Conservation (phyloP, 2,113 vertebrate genomes). For the Alligator sinensis region DNA sequence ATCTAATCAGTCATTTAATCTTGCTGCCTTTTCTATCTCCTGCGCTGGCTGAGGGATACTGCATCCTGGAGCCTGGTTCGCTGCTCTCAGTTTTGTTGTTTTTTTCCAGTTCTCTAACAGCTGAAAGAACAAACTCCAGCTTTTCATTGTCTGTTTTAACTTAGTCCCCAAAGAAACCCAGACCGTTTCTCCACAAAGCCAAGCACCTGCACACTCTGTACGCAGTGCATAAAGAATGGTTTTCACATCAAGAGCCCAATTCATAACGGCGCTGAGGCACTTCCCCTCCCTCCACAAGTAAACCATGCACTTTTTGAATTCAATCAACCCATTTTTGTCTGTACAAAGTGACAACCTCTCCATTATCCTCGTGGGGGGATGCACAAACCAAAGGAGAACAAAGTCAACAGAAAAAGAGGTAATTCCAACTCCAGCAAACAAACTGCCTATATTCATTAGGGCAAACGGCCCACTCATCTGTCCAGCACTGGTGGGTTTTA, state of each 20-base stretch:
- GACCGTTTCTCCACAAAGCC: background rate
- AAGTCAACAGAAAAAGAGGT: background rate
- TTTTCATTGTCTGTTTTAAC: background rate
- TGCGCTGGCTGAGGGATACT: background rate
- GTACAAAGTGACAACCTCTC: background rate
- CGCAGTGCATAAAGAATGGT: background rate
- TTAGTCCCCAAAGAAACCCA: background rate
- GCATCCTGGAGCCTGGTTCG: background rate
- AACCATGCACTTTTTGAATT: background rate
- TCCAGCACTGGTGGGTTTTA: background rate
- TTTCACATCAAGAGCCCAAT: background rate
- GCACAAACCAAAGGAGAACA: background rate
- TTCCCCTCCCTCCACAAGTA: background rate
- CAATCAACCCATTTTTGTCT: background rate
- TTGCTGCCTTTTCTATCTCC: background rate
- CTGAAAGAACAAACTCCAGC: background rate
- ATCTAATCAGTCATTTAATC: background rate
- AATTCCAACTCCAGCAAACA: background rate
- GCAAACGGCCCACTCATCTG: background rate
- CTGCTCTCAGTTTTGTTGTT: background rate
- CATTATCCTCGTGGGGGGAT: background rate
- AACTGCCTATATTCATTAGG: background rate
- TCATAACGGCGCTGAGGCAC: accelerated
- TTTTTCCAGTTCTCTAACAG: background rate
- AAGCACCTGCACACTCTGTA: background rate